Percentiles rank a stretch among this genome's conserved stretches.
Conservation (phyloP, 2,797 vertebrate species). For the Tadarida brasiliensis region DNA sequence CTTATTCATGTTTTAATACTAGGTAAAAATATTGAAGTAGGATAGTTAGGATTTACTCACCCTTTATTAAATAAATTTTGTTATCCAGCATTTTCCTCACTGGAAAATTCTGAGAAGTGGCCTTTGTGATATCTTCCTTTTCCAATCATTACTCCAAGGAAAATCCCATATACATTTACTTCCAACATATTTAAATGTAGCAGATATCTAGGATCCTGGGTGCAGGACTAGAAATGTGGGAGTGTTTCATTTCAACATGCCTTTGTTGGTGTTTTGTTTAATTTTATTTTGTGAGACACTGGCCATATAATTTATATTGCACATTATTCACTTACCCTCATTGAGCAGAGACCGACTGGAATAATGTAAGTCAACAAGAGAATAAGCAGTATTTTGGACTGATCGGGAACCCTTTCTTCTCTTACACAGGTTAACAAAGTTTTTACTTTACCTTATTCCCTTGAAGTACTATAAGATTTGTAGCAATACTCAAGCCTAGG, state of each 20-base stretch:
- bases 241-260: neutral
- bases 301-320: neutral
- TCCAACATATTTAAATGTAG: neutral
- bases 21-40: neutral
- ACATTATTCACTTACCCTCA: neutral
- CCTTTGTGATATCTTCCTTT: neutral
- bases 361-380: neutral
- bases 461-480: constrained; percentile 60
- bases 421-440: neutral
- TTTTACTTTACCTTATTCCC: constrained; percentile 52
- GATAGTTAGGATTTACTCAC: neutral
- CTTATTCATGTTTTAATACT: neutral
- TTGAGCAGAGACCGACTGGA: neutral
- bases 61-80: neutral
- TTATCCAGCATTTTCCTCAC: neutral
- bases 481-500: constrained; percentile 62
- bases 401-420: neutral
- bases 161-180: neutral
- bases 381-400: neutral
- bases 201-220: neutral
- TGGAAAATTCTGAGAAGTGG: neutral
- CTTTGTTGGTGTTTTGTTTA: neutral
- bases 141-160: neutral
- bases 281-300: constrained; percentile 17
- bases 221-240: neutral